A percentile compares a stretch with the other conserved stretches of the same genome.
phyloP scores from a whole-genome alignment of 2,888 invertebrate species.

The Hesperia comma region DNA sequence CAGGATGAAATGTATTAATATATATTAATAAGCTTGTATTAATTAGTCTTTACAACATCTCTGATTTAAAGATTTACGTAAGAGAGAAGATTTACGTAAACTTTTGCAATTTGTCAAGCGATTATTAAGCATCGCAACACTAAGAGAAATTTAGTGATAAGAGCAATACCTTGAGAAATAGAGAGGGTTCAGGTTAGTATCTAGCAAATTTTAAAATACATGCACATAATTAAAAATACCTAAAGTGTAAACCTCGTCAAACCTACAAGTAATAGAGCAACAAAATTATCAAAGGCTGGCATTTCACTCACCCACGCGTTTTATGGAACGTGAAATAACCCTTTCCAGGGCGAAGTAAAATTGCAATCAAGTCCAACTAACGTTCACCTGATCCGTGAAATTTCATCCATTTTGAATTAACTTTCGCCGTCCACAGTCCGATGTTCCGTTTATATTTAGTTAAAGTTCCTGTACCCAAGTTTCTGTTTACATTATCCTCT shows the following conservation, averaged over 20 bases:
- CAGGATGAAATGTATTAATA: too few species aligned
- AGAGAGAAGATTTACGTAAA: too few species aligned
- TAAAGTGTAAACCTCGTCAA: conserved; percentile 7
- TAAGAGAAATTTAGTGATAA: too few species aligned
- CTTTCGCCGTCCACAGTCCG: conserved; percentile 9
- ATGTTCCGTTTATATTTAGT: conserved; percentile 1
- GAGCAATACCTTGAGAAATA: too few species aligned
- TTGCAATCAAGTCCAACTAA: conserved; percentile 31
- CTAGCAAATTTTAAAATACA: too few species aligned
- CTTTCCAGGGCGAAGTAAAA: conserved; percentile 18
- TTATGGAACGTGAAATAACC: conserved; percentile 36
- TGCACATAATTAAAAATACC: not conserved
- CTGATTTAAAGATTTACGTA: too few species aligned
- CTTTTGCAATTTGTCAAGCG: too few species aligned
- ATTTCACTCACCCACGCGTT: conserved; percentile 22
- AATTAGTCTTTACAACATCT: too few species aligned
- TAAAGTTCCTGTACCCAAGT: not conserved
- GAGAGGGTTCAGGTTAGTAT: too few species aligned
- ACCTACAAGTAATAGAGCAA: conserved; percentile 19
- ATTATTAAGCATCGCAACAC: too few species aligned
- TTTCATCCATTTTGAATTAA: conserved; percentile 26
- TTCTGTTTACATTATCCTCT: not conserved
- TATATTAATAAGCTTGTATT: too few species aligned
- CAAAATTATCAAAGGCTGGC: conserved; percentile 25
- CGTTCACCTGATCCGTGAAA: conserved; percentile 29